Percentiles rank a stretch among this genome's conserved stretches.
These are phyloP conservation scores for Panagrolaimus sp. DNA, from an alignment of 1,140 invertebrate genomes.

Conservation along the genomic window DNA sequence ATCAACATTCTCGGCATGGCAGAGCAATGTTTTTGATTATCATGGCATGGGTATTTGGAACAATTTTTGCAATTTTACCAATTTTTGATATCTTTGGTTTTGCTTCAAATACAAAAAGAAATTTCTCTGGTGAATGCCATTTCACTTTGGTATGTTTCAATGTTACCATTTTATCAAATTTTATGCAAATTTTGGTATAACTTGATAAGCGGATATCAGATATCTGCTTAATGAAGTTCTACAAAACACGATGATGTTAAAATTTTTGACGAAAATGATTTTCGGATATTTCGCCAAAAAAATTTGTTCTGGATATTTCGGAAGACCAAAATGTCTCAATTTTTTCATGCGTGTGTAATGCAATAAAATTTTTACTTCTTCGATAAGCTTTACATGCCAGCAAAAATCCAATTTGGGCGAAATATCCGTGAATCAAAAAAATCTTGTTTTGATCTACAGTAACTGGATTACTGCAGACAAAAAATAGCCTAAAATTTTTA, in stretches of 20 bases:
- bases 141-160: slow-evolving; percentile 37
- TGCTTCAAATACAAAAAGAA: slow-evolving; percentile 26
- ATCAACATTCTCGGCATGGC: slow-evolving; percentile 27
- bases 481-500: too few species aligned
- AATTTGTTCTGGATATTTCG: too few species aligned
- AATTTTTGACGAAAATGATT: too few species aligned
- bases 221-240: too few species aligned
- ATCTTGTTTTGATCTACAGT: too few species aligned
- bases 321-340: slow-evolving; percentile 4
- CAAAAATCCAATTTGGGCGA: too few species aligned
- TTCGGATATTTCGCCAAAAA: too few species aligned
- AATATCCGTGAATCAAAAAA: too few species aligned
- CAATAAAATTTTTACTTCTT: not conserved
- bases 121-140: slow-evolving; percentile 43
- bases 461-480: too few species aligned
- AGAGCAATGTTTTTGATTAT: slow-evolving; percentile 33
- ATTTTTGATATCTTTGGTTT: slow-evolving; percentile 46
- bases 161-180: too few species aligned
- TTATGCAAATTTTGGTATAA: not conserved
- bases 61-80: slow-evolving; percentile 35
- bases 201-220: not conserved
- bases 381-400: too few species aligned
- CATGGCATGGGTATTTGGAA: slow-evolving; percentile 38
- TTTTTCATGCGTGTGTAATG: not conserved
- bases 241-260: too few species aligned